These are phyloP conservation scores for Callosobruchus maculatus DNA, from an alignment of 2,888 invertebrate genomes.

Conservation along the genomic window DNA sequence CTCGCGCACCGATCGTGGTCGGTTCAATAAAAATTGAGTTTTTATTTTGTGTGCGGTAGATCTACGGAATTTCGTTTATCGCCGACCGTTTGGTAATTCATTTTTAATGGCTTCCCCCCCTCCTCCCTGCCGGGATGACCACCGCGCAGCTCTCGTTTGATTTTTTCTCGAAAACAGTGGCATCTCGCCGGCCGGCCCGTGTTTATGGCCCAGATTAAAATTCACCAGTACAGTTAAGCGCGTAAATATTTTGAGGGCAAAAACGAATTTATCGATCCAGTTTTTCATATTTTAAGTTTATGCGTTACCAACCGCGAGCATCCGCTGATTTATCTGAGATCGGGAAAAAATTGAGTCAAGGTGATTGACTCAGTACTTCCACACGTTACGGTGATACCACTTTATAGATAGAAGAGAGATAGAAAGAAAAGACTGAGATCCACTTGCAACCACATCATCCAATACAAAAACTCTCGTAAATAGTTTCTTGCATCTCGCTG, in stretches of 20 bases:
- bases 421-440: no score
- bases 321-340: neutral
- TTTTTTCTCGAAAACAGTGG: neutral
- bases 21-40: slow-evolving; percentile 1
- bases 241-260: neutral
- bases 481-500: no score
- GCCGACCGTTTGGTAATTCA: neutral
- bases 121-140: neutral
- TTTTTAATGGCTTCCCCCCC: neutral
- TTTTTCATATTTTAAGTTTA: neutral
- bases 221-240: neutral
- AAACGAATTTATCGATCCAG: neutral
- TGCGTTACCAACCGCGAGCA: neutral
- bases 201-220: neutral
- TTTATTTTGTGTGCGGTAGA: slow-evolving; percentile 2
- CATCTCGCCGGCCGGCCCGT: neutral
- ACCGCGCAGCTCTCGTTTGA: neutral
- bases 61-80: neutral
- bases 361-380: no score
- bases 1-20: neutral
- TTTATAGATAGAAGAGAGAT: no score
- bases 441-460: no score
- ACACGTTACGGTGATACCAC: no score
- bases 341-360: no score
- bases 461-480: no score